phyloP scores from a whole-genome alignment of 2,888 invertebrate species.

The Perizoma flavofasciatum region DNA sequence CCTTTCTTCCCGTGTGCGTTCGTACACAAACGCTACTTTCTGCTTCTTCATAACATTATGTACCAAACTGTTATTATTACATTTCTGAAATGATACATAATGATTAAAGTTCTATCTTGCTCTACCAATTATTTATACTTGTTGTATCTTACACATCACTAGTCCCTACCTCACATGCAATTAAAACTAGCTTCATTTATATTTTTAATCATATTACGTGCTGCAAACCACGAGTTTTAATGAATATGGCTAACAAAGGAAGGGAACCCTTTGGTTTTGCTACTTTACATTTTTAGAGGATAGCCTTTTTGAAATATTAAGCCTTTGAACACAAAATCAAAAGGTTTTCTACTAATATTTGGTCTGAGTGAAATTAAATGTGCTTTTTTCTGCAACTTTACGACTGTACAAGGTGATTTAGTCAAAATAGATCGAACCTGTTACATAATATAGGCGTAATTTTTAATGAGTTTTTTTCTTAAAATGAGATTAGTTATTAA shows the following conservation, averaged over 20 bases:
- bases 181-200: conserved; percentile 41
- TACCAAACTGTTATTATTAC: no score
- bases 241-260: conserved; percentile 31
- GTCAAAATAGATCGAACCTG: no score
- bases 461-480: no score
- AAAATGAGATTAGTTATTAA: no score
- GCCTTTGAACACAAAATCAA: background rate
- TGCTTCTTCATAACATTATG: no score
- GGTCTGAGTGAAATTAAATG: background rate
- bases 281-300: conserved; percentile 8
- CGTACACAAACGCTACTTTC: no score
- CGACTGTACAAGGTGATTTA: background rate
- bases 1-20: no score
- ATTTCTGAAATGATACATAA: no score
- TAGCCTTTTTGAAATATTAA: conserved; percentile 11
- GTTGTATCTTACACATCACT: conserved; percentile 12
- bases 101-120: no score
- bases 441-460: no score
- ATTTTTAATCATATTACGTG: conserved; percentile 39
- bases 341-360: background rate
- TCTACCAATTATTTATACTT: background rate
- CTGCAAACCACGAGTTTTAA: conserved; percentile 27
- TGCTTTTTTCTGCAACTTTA: background rate
- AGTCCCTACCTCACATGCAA: conserved; percentile 30
- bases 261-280: conserved; percentile 17